Conservation (phyloP, 2,888 invertebrate genomes). For the Acanthococcus lagerstroemiae region DNA sequence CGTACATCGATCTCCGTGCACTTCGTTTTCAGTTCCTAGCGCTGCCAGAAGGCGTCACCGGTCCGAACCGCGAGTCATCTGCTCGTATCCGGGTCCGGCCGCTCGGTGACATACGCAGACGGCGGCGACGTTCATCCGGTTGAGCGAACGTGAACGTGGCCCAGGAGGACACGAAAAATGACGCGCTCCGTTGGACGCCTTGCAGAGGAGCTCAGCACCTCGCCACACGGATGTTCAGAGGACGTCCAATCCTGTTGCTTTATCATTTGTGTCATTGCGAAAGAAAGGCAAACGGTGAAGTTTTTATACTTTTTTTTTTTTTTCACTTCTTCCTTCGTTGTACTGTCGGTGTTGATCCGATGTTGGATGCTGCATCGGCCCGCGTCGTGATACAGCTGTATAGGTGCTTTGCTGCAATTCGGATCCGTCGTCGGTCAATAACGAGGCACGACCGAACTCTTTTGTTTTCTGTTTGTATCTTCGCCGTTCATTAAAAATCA, state of each 20-base stretch:
- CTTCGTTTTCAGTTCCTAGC: slow-evolving; percentile 25
- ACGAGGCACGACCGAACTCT: background rate
- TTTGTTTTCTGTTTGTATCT: background rate
- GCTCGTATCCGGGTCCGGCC: slow-evolving; percentile 19
- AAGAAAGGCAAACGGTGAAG: no score
- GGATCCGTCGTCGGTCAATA: background rate
- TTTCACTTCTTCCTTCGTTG: no score
- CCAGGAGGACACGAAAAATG: no score
- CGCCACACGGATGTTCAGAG: no score
- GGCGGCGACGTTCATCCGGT: background rate
- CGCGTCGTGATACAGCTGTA: background rate
- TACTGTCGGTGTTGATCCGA: no score
- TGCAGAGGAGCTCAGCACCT: no score
- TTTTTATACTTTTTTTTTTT: no score
- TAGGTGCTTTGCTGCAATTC: background rate
- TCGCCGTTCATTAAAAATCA: background rate
- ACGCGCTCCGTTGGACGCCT: no score
- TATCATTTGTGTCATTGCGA: no score
- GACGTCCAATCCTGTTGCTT: no score
- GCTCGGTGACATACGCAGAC: background rate
- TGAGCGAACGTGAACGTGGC: no score
- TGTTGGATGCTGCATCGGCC: background rate
- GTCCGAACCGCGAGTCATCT: slow-evolving; percentile 27
- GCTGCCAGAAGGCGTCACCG: slow-evolving; percentile 28
- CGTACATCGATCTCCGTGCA: slow-evolving; percentile 27